phyloP scores from a whole-genome alignment of 2,113 vertebrate genomes.

The Rhinolophus sinicus region DNA sequence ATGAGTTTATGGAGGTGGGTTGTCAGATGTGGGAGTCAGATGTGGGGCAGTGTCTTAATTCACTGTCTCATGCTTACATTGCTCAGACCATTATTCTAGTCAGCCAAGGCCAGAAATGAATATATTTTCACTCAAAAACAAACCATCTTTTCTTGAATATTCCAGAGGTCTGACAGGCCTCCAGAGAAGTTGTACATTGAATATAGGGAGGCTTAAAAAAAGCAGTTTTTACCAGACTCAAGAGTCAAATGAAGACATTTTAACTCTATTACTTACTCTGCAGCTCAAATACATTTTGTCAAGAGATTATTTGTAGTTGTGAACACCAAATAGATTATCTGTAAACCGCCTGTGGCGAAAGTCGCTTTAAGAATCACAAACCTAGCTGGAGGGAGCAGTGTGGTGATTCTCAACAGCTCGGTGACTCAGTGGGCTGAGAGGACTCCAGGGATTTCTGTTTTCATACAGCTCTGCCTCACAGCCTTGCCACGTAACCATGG shows the following conservation, averaged over 20 bases:
- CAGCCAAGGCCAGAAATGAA: conserved; percentile 45
- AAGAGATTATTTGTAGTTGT: conserved; percentile 62
- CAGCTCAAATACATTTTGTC: conserved; percentile 53
- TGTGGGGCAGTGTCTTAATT: conserved; percentile 43
- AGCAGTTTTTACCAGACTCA: conserved; percentile 11
- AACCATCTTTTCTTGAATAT: conserved; percentile 48
- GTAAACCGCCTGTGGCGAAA: conserved; percentile 28
- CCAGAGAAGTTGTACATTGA: background rate
- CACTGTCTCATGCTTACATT: background rate
- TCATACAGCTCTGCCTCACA: background rate
- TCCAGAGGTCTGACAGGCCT: conserved; percentile 39
- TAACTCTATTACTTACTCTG: conserved; percentile 52
- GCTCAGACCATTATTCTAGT: conserved; percentile 50
- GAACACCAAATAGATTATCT: conserved; percentile 31
- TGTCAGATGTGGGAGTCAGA: conserved; percentile 23
- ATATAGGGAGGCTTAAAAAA: conserved; percentile 5
- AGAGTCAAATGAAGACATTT: conserved; percentile 60
- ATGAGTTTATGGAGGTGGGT: background rate
- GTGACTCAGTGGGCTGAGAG: background rate
- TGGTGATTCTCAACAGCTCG: background rate
- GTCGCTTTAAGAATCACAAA: conserved; percentile 25
- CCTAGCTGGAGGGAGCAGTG: background rate
- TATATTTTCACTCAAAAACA: conserved; percentile 55
- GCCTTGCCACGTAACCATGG: background rate
- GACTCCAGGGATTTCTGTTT: conserved; percentile 1